Conservation (phyloP, 37 sponge, comb jelly and placozoan genomes). For the Spongilla lacustris region DNA sequence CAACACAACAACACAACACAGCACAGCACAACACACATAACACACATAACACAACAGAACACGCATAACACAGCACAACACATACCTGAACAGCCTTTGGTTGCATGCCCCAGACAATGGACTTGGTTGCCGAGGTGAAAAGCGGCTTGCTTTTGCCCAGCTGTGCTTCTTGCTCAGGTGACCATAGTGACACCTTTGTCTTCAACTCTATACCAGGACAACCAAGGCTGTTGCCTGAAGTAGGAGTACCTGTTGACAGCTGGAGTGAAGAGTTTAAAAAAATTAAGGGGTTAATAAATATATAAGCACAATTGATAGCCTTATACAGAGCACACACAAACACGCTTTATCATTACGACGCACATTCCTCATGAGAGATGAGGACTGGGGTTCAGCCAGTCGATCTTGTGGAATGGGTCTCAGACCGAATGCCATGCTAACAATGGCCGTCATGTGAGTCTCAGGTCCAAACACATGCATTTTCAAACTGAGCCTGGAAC, state of each 20-base stretch:
- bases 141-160: constrained; percentile 23
- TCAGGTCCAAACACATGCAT: constrained; percentile 97
- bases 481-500: constrained; percentile 74
- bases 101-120: constrained; percentile 96
- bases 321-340: too few relatives aligned
- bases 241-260: too few relatives aligned
- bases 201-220: background rate
- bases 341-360: too few relatives aligned
- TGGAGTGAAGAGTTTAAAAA: too few relatives aligned
- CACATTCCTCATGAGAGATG: too few relatives aligned
- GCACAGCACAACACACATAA: too few relatives aligned
- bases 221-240: too few relatives aligned
- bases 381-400: too few relatives aligned
- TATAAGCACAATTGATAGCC: too few relatives aligned
- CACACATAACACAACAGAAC: background rate
- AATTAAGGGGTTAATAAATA: too few relatives aligned
- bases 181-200: constrained; percentile 54
- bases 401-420: constrained; percentile 36
- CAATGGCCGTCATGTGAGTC: constrained; percentile 97
- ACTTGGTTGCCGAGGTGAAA: constrained; percentile 69
- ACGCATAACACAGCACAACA: background rate
- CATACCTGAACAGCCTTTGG: constrained; percentile 87
- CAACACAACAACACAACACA: too few relatives aligned
- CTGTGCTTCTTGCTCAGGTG: constrained; percentile 42
- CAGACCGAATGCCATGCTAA: constrained; percentile 86